These are phyloP conservation scores for Oryzias woworae DNA, from an alignment of 2,113 vertebrate genomes.

Conservation along the genomic window DNA sequence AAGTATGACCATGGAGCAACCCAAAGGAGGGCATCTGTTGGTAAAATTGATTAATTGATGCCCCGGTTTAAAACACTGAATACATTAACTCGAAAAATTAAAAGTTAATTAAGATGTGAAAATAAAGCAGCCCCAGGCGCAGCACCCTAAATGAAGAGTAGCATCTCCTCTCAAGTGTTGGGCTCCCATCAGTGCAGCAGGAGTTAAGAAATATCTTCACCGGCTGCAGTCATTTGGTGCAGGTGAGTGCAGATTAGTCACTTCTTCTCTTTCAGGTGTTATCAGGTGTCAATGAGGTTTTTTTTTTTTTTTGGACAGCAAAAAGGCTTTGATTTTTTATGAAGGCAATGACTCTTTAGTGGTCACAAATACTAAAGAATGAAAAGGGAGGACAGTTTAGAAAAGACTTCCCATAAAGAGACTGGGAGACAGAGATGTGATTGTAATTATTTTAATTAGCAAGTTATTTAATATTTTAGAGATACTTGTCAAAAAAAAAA, in stretches of 20 bases:
- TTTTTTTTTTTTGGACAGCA: neutral
- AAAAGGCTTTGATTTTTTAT: too few species aligned
- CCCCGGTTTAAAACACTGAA: too few species aligned
- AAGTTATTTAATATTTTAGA: neutral
- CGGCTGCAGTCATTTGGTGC: neutral
- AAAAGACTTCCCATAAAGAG: slow-evolving; percentile 11
- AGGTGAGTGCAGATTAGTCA: neutral
- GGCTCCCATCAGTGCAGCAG: neutral
- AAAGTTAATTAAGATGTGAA: neutral
- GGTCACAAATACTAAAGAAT: slow-evolving; percentile 26
- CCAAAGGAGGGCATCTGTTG: too few species aligned
- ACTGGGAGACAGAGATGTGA: neutral
- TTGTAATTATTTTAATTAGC: slow-evolving; percentile 2
- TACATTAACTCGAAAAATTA: too few species aligned
- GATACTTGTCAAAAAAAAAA: neutral
- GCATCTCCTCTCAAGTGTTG: neutral
- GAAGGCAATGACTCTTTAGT: slow-evolving; percentile 26
- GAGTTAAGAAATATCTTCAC: neutral
- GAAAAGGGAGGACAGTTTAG: slow-evolving; percentile 24
- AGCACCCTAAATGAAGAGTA: neutral
- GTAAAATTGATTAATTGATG: too few species aligned
- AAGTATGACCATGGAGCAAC: too few species aligned
- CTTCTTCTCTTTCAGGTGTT: neutral
- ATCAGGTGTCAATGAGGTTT: neutral
- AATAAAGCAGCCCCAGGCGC: neutral